Percentiles rank a stretch among this genome's conserved stretches.
Evolutionary conservation across 2,113 vertebrate species (phyloP).

Genomic region (Lathamus discolor): DNA sequence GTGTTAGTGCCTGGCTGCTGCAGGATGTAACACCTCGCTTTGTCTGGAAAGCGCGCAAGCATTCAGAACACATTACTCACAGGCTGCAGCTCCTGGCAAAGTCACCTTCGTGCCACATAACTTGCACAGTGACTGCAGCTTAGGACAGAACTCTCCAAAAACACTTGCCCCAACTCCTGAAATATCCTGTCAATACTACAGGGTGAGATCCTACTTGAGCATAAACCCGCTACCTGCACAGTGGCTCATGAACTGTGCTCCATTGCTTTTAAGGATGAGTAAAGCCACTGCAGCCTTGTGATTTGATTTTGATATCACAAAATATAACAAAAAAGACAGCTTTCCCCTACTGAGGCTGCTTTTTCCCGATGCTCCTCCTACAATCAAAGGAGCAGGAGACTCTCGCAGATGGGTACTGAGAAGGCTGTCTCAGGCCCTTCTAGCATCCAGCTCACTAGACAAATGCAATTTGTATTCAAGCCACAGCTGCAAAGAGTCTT

Average conservation of each 20-base stretch:
- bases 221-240: neutral
- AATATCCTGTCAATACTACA: accelerated
- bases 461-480: neutral
- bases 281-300: neutral
- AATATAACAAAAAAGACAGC: neutral
- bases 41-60: neutral
- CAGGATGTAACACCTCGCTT: neutral
- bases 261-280: neutral
- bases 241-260: neutral
- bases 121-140: neutral
- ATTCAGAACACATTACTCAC: slow-evolving; percentile 41
- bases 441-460: neutral
- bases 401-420: neutral
- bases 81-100: slow-evolving; percentile 37
- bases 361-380: neutral
- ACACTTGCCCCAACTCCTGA: neutral
- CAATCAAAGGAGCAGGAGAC: neutral
- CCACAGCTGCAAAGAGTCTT: neutral
- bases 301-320: neutral
- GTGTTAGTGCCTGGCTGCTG: neutral
- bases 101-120: slow-evolving; percentile 34
- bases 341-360: neutral
- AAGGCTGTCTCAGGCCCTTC: neutral
- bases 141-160: neutral
- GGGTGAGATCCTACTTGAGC: accelerated